These are phyloP conservation scores for Nowickia ferox DNA, from an alignment of 2,888 invertebrate genomes.

Conservation along the genomic window DNA sequence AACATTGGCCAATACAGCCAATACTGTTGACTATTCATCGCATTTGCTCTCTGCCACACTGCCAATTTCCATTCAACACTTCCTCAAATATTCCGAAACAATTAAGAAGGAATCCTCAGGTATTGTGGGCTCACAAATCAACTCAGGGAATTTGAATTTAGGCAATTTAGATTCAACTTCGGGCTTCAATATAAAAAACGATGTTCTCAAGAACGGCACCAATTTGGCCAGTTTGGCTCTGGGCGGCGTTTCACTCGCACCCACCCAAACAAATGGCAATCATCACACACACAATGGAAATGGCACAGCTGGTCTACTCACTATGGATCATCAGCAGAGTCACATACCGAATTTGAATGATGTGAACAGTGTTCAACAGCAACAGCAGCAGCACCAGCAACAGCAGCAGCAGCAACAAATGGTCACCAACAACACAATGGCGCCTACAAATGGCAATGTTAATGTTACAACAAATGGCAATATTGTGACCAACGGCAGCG, in stretches of 20 bases:
- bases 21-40: slow-evolving; percentile 83
- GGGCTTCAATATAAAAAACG: slow-evolving; percentile 81
- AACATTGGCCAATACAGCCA: slow-evolving; percentile 83
- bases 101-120: slow-evolving; percentile 83
- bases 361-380: slow-evolving; percentile 71
- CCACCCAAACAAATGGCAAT: slow-evolving; percentile 77
- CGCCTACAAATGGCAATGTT: slow-evolving; percentile 73
- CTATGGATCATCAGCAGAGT: slow-evolving; percentile 79
- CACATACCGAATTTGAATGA: slow-evolving; percentile 81
- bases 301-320: slow-evolving; percentile 76
- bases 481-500: slow-evolving; percentile 76
- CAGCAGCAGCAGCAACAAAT: slow-evolving; percentile 59
- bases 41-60: slow-evolving; percentile 83
- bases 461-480: slow-evolving; percentile 74
- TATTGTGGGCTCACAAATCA: slow-evolving; percentile 79
- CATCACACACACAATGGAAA: slow-evolving; percentile 77
- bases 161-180: slow-evolving; percentile 78
- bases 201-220: slow-evolving; percentile 83
- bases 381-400: slow-evolving; percentile 47
- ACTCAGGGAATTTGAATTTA: slow-evolving; percentile 81
- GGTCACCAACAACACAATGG: slow-evolving; percentile 59
- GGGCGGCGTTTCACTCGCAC: slow-evolving; percentile 80
- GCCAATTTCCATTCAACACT: slow-evolving; percentile 84
- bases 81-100: slow-evolving; percentile 84
- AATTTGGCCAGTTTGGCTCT: slow-evolving; percentile 82